Conservation (phyloP, 2,113 vertebrate genomes). For the Myrmecobius fasciatus region DNA sequence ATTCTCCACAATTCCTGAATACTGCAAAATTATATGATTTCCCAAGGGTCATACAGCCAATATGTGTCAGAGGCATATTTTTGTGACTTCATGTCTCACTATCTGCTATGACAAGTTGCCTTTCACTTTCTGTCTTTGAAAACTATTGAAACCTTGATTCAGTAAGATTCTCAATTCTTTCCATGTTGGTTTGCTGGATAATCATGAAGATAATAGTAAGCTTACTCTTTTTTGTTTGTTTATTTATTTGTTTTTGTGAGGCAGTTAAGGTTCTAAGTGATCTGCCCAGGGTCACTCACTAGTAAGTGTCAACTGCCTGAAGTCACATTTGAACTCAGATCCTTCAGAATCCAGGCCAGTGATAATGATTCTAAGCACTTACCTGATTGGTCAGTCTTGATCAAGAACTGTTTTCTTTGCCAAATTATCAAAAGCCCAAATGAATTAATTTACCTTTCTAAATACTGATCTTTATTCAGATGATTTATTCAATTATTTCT, state of each 20-base stretch:
- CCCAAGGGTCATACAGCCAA: not conserved
- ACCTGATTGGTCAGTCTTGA: not conserved
- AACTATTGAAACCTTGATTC: not conserved
- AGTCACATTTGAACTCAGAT: no score
- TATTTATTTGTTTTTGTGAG: no score
- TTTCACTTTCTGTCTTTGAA: not conserved
- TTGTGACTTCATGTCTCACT: not conserved
- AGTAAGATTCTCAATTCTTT: not conserved
- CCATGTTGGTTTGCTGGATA: conserved; percentile 3
- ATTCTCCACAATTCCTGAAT: not conserved
- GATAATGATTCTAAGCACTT: not conserved
- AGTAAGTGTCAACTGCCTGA: no score
- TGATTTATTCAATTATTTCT: not conserved
- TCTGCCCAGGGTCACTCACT: no score
- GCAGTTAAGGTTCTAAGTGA: no score
- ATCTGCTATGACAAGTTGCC: not conserved
- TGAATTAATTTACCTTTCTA: conserved; percentile 40
- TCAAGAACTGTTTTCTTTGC: not conserved
- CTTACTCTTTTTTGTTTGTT: no score
- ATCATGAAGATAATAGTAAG: not conserved
- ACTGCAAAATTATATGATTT: not conserved
- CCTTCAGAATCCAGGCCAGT: no score
- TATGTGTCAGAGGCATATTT: not conserved
- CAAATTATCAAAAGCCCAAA: conserved; percentile 20
- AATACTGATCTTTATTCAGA: conserved; percentile 21